A percentile compares a stretch with the other conserved stretches of the same genome.
These are phyloP conservation scores for Halcyon chelicuti DNA, from an alignment of 2,797 vertebrate species.

Conservation along the genomic window DNA sequence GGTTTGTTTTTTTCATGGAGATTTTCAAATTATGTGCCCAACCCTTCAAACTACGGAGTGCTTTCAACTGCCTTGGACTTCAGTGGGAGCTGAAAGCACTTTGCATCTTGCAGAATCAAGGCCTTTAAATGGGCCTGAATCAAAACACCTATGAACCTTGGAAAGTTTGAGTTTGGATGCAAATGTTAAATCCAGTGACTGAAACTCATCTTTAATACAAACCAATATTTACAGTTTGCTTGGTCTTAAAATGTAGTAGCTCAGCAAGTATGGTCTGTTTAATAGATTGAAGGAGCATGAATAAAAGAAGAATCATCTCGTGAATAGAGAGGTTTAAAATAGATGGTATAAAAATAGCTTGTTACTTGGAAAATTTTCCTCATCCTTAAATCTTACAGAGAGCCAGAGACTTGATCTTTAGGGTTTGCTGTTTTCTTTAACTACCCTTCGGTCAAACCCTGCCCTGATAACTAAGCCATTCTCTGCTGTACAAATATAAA, in stretches of 20 bases:
- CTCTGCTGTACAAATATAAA: not conserved
- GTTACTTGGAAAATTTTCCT: slow-evolving; percentile 67
- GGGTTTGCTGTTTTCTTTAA: not conserved
- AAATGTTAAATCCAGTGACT: not conserved
- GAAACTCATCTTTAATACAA: not conserved
- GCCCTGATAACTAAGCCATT: not conserved
- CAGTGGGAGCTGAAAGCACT: not conserved
- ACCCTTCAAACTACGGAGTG: slow-evolving; percentile 9
- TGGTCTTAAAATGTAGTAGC: slow-evolving; percentile 17
- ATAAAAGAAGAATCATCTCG: slow-evolving; percentile 40
- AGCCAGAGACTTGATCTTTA: slow-evolving; percentile 27
- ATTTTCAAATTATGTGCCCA: slow-evolving; percentile 58
- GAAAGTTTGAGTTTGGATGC: slow-evolving; percentile 3
- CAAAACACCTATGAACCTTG: not conserved
- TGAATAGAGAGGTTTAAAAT: slow-evolving; percentile 66
- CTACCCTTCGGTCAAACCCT: not conserved
- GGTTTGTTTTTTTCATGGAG: not conserved
- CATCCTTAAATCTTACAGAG: slow-evolving; percentile 35
- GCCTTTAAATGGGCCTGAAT: not conserved
- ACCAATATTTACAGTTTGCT: slow-evolving; percentile 39
- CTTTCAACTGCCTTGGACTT: slow-evolving; percentile 30
- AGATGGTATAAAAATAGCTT: slow-evolving; percentile 65
- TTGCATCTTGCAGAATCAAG: not conserved
- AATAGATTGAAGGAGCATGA: slow-evolving; percentile 34
- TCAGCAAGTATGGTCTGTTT: slow-evolving; percentile 8